Evolutionary conservation across 1,140 invertebrate species (phyloP).

Genomic region (Tetragonula clypearis): DNA sequence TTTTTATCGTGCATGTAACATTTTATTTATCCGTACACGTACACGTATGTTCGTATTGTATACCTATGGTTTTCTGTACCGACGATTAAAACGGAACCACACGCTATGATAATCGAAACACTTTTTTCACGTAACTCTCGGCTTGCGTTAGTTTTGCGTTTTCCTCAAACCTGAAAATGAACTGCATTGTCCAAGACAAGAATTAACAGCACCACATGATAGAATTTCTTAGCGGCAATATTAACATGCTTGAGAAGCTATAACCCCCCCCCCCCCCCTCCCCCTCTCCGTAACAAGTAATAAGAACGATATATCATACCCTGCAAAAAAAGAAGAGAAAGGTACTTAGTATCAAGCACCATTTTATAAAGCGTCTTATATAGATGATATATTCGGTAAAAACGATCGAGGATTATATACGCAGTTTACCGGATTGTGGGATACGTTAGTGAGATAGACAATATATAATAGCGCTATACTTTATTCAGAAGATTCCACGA

Average conservation of each 20-base stretch:
- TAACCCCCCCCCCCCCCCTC: no score
- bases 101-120: neutral
- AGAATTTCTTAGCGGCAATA: neutral
- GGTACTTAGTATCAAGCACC: constrained; percentile 1
- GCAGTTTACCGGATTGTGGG: neutral
- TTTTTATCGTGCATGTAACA: neutral
- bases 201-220: neutral
- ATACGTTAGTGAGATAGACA: constrained; percentile 21
- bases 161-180: neutral
- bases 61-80: constrained; percentile 12
- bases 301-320: constrained; percentile 11
- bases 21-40: constrained; percentile 11
- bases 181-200: neutral
- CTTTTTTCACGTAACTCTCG: neutral
- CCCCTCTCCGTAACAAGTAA: constrained; percentile 12
- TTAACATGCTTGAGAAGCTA: constrained; percentile 26
- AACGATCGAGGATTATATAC: constrained; percentile 17
- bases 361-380: constrained; percentile 29
- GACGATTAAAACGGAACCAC: constrained; percentile 15
- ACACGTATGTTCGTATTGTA: neutral
- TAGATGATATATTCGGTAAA: constrained; percentile 21
- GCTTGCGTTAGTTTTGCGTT: neutral
- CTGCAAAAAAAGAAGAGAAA: neutral
- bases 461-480: constrained; percentile 8
- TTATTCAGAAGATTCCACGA: neutral